phyloP scores from a whole-genome alignment of 2,113 vertebrate genomes.

The Bujurquina vittata region DNA sequence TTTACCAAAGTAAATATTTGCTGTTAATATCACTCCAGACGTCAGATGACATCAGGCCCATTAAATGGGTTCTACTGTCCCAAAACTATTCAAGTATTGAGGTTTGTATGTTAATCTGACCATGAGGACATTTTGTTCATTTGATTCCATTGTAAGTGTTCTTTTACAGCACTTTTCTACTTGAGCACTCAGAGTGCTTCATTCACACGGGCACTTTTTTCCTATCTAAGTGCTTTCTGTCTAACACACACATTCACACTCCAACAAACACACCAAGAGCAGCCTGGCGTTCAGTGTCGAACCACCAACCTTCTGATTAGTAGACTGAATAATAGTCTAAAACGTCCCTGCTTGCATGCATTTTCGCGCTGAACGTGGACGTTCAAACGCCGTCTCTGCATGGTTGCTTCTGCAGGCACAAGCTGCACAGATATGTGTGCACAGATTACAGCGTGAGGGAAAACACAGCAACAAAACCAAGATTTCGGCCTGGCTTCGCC shows the following conservation, averaged over 20 bases:
- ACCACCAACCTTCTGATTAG: too few relatives aligned
- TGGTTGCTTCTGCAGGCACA: not conserved
- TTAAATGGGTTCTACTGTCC: not conserved
- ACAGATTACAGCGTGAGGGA: fast-evolving
- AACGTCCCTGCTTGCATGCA: not conserved
- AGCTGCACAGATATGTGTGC: not conserved
- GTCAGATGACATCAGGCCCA: not conserved
- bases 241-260: too few relatives aligned
- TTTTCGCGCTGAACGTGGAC: not conserved
- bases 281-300: too few relatives aligned
- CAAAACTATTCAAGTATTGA: not conserved
- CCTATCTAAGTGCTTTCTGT: too few relatives aligned
- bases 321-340: not conserved
- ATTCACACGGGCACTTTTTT: too few relatives aligned
- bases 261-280: too few relatives aligned
- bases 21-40: not conserved
- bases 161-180: too few relatives aligned
- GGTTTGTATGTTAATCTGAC: not conserved
- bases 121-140: too few relatives aligned
- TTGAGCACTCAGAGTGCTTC: too few relatives aligned
- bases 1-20: not conserved
- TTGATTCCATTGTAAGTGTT: too few relatives aligned
- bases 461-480: not conserved
- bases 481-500: not conserved
- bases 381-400: fast-evolving